Evolutionary conservation across 2,888 invertebrate species (phyloP), one percentile per base, ranked within the genome.

Genomic region (Notodonta dromedarius): DNA sequence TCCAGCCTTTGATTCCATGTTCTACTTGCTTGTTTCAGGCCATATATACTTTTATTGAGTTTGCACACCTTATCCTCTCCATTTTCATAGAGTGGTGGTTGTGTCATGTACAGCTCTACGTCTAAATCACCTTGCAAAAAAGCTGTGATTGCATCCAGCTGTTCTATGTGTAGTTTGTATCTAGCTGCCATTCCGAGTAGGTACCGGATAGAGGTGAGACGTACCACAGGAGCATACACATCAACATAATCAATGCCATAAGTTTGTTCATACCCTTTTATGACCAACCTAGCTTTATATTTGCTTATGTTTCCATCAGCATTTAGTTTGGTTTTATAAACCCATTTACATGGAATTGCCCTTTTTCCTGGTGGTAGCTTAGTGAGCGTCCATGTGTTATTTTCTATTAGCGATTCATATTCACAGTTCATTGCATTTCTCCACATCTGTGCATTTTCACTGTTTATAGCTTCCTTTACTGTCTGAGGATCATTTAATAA

Each of bases 361-460:
- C 4, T 9, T n/a, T 9, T 50, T 14, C 9, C 9, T 50, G 5
- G 14, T 5, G 50, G 50, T 50, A 50, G 14, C n/a, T 50, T 9
- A 9, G 9, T 9, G 3, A 50, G 14, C 14, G 50, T 50, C 40
- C 55, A 55, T n/a, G 55, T 55, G n/a, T 55, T 55, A n/a, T 55
- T 55, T 5, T 8, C 4, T n/a, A 55, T 5, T 14, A 55, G n/a
- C 4, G 55, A 39, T 1, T 55, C 6, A 40, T 55, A 40, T 13
- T 44, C 55, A 8, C 40, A 7, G 4, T 40, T 5, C 55, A 55
- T 55, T 5, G 55, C 55, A 8, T 40, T 13, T 55, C 13, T 39
- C 55, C 55, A 55, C 14, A 40, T 8, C 12, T 40, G 3, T n/a
- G 40, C 39, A 5, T 39, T 40, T 7, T 40, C 13, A 40, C 55